Percentiles rank a stretch among this genome's conserved stretches.
These are phyloP conservation scores for Bergia puertoricense DNA, from an alignment of 92 coral and sea anemone genomes.

Conservation along the genomic window DNA sequence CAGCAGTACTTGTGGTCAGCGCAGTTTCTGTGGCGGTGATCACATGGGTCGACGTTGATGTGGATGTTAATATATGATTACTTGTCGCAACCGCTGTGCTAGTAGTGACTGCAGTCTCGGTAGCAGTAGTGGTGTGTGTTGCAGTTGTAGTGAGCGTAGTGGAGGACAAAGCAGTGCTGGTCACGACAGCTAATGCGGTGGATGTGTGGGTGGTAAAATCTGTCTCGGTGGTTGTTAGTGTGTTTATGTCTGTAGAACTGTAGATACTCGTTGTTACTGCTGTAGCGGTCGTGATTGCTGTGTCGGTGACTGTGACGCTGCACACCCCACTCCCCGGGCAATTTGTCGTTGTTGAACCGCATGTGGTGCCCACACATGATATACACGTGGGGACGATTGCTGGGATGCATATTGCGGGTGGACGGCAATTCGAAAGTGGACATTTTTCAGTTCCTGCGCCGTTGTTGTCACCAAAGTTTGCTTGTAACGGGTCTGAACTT, in stretches of 20 bases:
- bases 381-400: conserved; percentile 20
- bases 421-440: conserved; percentile 13
- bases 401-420: conserved; percentile 22
- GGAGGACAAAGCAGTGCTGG: conserved; percentile 19
- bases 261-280: neutral
- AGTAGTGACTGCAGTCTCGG: neutral
- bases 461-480: neutral
- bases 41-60: conserved; percentile 5
- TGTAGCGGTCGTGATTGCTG: neutral
- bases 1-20: conserved; percentile 36
- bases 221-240: neutral
- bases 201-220: neutral
- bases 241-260: neutral
- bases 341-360: neutral
- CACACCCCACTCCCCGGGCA: conserved; percentile 3
- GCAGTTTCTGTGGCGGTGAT: conserved; percentile 26
- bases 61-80: neutral
- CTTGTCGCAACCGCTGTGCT: conserved; percentile 24
- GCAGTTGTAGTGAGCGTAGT: neutral
- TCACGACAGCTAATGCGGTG: neutral
- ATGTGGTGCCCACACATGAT: neutral
- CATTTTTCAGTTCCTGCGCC: neutral
- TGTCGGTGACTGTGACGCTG: neutral
- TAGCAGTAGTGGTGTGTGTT: neutral
- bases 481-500: neutral